Conservation (phyloP, 2,888 invertebrate species). For the Trypoxylon attenuatum region DNA sequence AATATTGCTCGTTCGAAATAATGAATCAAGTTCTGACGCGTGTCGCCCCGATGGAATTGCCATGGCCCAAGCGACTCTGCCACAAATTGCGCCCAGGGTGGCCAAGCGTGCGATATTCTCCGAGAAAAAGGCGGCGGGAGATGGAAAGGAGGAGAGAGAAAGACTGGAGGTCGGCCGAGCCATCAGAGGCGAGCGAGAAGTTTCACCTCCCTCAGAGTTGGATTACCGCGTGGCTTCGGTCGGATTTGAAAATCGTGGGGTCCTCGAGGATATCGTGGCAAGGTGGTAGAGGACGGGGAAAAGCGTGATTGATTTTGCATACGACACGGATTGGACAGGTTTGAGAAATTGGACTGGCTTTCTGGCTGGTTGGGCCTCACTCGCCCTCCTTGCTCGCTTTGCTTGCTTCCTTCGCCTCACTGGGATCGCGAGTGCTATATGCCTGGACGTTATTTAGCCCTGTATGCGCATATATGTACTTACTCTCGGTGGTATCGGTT, state of each 20-base stretch:
- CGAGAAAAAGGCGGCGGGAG: constrained; percentile 1
- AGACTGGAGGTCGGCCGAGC: constrained; percentile 30
- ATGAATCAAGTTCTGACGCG: background rate
- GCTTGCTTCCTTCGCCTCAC: constrained; percentile 23
- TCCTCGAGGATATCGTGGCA: constrained; percentile 17
- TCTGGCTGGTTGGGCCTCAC: constrained; percentile 58
- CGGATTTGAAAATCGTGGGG: constrained; percentile 63
- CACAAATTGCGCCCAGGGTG: background rate
- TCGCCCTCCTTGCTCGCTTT: constrained; percentile 42
- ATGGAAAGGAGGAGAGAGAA: constrained; percentile 2
- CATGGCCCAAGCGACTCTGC: no score
- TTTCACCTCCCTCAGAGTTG: constrained; percentile 51
- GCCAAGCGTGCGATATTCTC: background rate
- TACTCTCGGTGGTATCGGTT: constrained; percentile 32
- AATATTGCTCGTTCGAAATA: background rate
- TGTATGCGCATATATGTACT: constrained; percentile 39
- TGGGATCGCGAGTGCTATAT: constrained; percentile 47
- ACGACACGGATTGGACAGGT: constrained; percentile 74
- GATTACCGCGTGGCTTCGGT: constrained; percentile 60
- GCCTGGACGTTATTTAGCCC: constrained; percentile 40
- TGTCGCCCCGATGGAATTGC: background rate
- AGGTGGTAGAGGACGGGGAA: constrained; percentile 40
- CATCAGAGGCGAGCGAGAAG: constrained; percentile 48
- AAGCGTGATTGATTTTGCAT: constrained; percentile 75
- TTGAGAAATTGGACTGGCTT: constrained; percentile 74